Percentiles rank a stretch among this genome's conserved stretches.
Evolutionary conservation across 2,113 vertebrate species (phyloP).

Genomic region (Cyphomyrus plagiostoma): DNA sequence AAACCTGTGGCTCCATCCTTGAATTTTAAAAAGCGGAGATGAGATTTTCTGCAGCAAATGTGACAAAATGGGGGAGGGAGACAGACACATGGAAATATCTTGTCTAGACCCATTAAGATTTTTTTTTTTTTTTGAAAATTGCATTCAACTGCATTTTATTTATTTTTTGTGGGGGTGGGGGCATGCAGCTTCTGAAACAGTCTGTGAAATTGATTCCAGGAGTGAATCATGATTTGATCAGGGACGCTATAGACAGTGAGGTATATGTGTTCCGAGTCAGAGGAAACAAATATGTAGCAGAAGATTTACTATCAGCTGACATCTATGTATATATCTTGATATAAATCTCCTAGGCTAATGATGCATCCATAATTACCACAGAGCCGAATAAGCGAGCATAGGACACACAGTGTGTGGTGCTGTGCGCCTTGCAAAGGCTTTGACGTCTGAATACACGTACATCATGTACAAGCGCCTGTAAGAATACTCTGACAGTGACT

Average conservation of each 20-base stretch:
- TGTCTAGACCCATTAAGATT: conserved; percentile 42
- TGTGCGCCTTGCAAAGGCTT: not conserved
- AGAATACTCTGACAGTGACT: not conserved
- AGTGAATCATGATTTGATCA: conserved; percentile 65
- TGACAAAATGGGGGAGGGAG: conserved; percentile 40
- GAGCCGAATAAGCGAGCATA: not conserved
- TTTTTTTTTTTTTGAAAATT: conserved; percentile 41
- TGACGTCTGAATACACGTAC: not conserved
- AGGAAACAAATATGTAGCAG: not conserved
- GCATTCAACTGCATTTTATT: conserved; percentile 53
- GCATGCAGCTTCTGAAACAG: conserved; percentile 53
- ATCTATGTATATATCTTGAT: conserved; percentile 11
- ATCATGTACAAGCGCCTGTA: too few species aligned
- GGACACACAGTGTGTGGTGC: not conserved
- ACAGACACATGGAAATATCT: conserved; percentile 42
- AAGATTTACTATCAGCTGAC: conserved; percentile 7
- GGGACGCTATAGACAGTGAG: conserved; percentile 44
- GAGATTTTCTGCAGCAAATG: conserved; percentile 54
- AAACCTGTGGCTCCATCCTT: conserved; percentile 34
- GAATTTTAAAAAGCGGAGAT: conserved; percentile 42
- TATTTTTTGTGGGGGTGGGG: conserved; percentile 25
- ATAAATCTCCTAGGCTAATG: conserved; percentile 1
- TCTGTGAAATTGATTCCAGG: conserved; percentile 65
- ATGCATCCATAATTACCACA: conserved; percentile 7
- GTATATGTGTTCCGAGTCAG: not conserved